phyloP scores from a whole-genome alignment of 2,888 invertebrate genomes.

The Xanthia togata region DNA sequence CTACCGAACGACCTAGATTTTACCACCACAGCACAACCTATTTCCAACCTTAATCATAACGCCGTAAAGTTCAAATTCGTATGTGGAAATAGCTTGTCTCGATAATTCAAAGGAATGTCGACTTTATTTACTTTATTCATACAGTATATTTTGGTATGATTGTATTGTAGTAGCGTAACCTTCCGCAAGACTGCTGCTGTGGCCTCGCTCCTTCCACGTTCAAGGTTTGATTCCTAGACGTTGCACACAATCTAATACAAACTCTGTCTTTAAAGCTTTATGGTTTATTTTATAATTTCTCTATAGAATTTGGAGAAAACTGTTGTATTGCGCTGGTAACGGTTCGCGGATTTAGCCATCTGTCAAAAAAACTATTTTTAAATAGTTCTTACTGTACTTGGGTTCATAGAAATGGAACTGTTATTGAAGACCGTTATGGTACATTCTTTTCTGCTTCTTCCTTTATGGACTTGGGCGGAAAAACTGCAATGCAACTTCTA shows the following conservation, averaged over 20 bases:
- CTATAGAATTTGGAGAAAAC: constrained; percentile 49
- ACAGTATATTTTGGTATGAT: constrained; percentile 52
- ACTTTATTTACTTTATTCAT: constrained; percentile 52
- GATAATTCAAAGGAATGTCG: constrained; percentile 53
- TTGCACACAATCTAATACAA: constrained; percentile 54
- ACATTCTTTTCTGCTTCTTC: constrained; percentile 13
- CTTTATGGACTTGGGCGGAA: not conserved
- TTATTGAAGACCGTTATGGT: constrained; percentile 28
- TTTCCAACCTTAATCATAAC: constrained; percentile 27
- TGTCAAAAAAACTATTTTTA: constrained; percentile 52
- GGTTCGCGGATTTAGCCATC: constrained; percentile 51
- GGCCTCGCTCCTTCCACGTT: constrained; percentile 86
- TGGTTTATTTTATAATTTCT: constrained; percentile 27
- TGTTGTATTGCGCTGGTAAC: constrained; percentile 54
- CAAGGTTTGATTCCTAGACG: constrained; percentile 81
- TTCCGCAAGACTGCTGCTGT: constrained; percentile 75
- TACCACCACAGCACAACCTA: constrained; percentile 23
- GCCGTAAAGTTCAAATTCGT: constrained; percentile 48
- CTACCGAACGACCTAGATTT: constrained; percentile 67
- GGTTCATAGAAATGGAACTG: constrained; percentile 34
- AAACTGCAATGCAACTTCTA: not conserved
- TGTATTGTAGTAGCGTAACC: constrained; percentile 72
- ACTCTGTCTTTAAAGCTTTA: constrained; percentile 50
- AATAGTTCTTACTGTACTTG: constrained; percentile 38
- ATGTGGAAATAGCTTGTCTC: not conserved